Conservation (phyloP, 1,140 invertebrate genomes). For the Hormaphis cornu region DNA sequence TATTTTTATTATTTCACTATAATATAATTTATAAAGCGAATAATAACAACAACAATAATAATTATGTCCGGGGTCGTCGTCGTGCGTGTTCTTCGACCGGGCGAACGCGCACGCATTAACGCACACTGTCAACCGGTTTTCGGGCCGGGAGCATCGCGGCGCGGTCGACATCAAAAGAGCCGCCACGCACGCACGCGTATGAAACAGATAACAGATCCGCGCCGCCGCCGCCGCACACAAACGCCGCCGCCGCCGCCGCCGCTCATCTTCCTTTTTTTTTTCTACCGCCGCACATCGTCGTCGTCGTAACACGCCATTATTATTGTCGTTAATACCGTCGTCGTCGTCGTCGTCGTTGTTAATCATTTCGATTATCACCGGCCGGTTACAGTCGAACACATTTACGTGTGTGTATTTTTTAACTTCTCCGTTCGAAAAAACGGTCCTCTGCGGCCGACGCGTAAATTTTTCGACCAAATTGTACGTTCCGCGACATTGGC, state of each 20-base stretch:
- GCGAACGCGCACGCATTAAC: not conserved
- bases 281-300: not conserved
- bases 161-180: slow-evolving; percentile 25
- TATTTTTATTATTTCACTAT: too few species aligned
- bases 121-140: slow-evolving; percentile 28
- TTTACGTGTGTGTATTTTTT: too few species aligned
- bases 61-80: slow-evolving; percentile 27
- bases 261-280: slow-evolving; percentile 13
- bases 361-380: too few species aligned
- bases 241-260: slow-evolving; percentile 6
- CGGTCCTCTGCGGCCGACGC: too few species aligned
- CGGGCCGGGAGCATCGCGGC: slow-evolving; percentile 26
- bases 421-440: too few species aligned
- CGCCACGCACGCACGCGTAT: not conserved
- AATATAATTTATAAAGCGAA: too few species aligned
- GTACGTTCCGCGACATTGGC: too few species aligned
- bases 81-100: slow-evolving; percentile 1
- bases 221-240: not conserved
- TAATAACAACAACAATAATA: too few species aligned
- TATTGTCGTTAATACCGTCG: not conserved
- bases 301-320: not conserved
- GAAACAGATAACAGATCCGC: slow-evolving; percentile 6
- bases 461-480: too few species aligned
- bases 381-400: too few species aligned
- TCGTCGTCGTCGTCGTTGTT: not conserved